Evolutionary conservation across 2,113 vertebrate species (phyloP).

Genomic region (Anser cygnoides): DNA sequence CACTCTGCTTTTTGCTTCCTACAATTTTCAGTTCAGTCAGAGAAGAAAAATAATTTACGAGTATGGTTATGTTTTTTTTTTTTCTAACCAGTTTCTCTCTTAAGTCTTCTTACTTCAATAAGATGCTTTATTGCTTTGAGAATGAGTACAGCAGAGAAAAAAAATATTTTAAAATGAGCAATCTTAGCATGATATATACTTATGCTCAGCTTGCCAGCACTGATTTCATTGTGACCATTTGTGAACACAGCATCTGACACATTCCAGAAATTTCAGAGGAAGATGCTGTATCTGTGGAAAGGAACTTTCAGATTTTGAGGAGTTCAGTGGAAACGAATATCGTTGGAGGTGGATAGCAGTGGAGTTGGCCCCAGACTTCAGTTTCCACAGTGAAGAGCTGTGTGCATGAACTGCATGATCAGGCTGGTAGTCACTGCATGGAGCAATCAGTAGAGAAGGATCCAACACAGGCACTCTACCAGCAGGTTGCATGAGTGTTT

Average conservation of each 20-base stretch:
- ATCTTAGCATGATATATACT: rapidly evolving
- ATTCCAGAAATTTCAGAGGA: not conserved
- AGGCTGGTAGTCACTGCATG: not conserved
- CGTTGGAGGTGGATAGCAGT: not conserved
- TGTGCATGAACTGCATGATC: not conserved
- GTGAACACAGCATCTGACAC: not conserved
- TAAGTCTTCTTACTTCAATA: not conserved
- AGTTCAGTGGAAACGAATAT: not conserved
- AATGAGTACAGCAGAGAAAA: not conserved
- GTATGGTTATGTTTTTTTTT: not conserved
- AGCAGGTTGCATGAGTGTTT: not conserved
- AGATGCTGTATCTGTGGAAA: not conserved
- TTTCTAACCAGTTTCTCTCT: not conserved
- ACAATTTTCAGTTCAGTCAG: not conserved
- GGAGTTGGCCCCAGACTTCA: not conserved
- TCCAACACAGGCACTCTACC: not conserved
- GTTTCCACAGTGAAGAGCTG: not conserved
- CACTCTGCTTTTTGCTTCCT: not conserved
- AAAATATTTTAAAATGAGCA: not conserved
- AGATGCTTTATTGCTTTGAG: not conserved
- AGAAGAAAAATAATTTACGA: not conserved
- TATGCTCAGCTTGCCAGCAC: not conserved
- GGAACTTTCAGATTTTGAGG: not conserved
- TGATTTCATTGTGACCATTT: not conserved
- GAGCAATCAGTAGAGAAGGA: not conserved